Base-by-base conservation (phyloP, 2,888 invertebrate genomes). In the Tholera decimalis region DNA sequence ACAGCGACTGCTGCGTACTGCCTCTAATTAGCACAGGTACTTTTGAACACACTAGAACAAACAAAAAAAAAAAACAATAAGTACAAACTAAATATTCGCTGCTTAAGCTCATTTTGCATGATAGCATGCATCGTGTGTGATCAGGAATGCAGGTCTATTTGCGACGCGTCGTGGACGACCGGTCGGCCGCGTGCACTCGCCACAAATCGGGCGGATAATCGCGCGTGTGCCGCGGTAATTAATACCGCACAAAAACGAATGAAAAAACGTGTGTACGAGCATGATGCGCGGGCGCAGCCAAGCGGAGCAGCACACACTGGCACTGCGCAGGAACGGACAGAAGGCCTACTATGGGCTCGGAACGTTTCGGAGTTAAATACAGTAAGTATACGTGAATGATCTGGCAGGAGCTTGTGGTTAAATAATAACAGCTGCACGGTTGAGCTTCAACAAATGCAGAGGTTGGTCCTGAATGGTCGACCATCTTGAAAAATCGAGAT, bases 141-240 rank as follows among this genome's bases (percentile, higher is more conserved):
- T 56, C 66, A 67, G 54, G 72, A 78, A 81, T 75, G 72, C 62
- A 72, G 62, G 63, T 72, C 72, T 78, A 81, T 76, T 76, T 58
- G 56, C 62, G 46, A 49, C 35, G 43, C 59, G 53, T 26, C 28
- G 28, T 35, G n/a, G 65, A 65, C n/a, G n/a, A 55, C 53, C 44
- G 61, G 22, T 51, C 54, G 44, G 9, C 13, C 33, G 63, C 58
- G 50, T 49, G 59, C 59, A 51, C 50, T 41, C 57, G 51, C 33
- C 58, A 56, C 58, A 76, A 81, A 81, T 68, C 69, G 70, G 50
- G 65, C 63, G 58, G 41, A 76, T 76, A 76, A 76, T 79, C 63
- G 76, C 76, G 63, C 82, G 73, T 69, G 82, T 62, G 72, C 71
- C 43, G 39, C 57, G 54, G 76, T 79, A 76, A 80, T 81, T 81